phyloP scores from a whole-genome alignment of 2,888 invertebrate genomes.

The Tinea trinotella region DNA sequence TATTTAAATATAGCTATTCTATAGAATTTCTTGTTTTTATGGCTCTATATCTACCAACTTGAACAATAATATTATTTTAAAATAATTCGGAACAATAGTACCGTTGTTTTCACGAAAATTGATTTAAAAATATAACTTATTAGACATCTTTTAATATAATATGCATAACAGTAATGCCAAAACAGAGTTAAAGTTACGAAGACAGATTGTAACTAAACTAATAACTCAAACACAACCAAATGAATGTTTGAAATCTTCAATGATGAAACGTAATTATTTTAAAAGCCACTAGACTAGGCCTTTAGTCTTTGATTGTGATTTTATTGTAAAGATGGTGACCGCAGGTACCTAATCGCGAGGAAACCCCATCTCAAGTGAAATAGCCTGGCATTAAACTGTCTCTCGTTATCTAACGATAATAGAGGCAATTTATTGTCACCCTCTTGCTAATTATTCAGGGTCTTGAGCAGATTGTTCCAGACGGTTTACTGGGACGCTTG shows the following conservation, averaged over 20 bases:
- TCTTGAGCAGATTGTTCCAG: slow-evolving; percentile 20
- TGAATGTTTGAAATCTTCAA: background rate
- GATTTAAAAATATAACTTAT: no score
- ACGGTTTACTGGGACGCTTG: background rate
- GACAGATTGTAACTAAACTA: background rate
- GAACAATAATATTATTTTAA: no score
- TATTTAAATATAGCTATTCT: no score
- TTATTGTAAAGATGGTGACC: slow-evolving; percentile 14
- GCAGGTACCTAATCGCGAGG: slow-evolving; percentile 8
- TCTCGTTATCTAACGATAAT: slow-evolving; percentile 22
- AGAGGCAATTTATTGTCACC: slow-evolving; percentile 25
- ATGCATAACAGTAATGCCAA: no score
- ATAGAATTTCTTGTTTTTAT: no score
- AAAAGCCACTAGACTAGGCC: background rate
- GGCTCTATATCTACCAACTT: no score
- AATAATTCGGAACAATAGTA: no score
- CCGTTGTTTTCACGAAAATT: no score
- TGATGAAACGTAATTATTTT: background rate
- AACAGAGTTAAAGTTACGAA: no score
- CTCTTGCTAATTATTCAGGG: slow-evolving; percentile 24
- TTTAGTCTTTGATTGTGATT: background rate
- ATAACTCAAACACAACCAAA: background rate
- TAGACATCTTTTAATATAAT: no score
- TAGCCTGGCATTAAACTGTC: slow-evolving; percentile 20
- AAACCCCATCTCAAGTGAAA: slow-evolving; percentile 16